Base-by-base conservation (phyloP, 2,888 invertebrate genomes). In the Pheosia gnoma region DNA sequence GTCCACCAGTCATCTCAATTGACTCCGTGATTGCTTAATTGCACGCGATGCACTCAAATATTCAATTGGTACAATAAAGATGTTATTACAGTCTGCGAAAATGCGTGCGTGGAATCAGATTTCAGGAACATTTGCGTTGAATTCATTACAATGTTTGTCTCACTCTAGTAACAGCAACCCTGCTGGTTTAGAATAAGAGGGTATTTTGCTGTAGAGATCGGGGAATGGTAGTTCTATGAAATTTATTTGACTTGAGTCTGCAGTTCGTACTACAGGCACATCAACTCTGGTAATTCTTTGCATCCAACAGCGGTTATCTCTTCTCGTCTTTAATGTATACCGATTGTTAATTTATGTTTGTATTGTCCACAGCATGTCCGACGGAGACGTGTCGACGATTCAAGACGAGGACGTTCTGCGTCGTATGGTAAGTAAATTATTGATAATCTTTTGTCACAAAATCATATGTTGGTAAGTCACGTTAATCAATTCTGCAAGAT, bases 361-460 rank as follows among this genome's bases (percentile, higher is more conserved):
- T 75, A 25, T 83, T 85, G 70, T 80, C 79, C 83, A 0, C 91
- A 93, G 92, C 66, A 94, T 94, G 94, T 94, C 94, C 79, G 93
- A 95, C 81, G 95, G 94, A 74, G 96, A 96, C 93, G 95, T 96
- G 81, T 94, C 95, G 75, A 89, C 94, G 77, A 96, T 97, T 68
- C 94, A 94, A 74, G 97, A 96, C 94, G 97, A 97, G 89, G 97
- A 97, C 86, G 87, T 96, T 79, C 94, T 97, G 74, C 95, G 96
- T 60, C 95, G 95, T 86, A 96, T 97, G 97, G 97, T 97, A 65
- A 84, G 88, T 67, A 10, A 39, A 51, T 36, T 5, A 49, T 49
- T 47, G 10, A 47, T 25, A 25, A 25, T 2, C 25, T 25, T 25
- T 25, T 25, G 25, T 25, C 25, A 25, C 3, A 41, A 41, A 41